These are phyloP conservation scores for Ormyrus labotus DNA, from an alignment of 2,888 invertebrate genomes.

Conservation along the genomic window DNA sequence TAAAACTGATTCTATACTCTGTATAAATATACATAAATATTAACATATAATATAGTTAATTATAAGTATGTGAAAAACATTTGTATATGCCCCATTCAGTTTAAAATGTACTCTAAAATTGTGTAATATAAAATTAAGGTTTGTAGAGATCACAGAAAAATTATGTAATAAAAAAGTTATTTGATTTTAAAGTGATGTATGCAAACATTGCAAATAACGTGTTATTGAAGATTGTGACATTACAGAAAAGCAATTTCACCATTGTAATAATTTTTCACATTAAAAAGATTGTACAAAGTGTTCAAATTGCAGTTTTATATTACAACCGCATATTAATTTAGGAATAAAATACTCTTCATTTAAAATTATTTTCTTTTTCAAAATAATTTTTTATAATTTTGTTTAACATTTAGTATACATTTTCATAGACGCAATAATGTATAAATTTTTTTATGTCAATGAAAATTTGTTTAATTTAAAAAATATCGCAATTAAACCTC, in stretches of 20 bases:
- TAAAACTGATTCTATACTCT: conserved; percentile 55
- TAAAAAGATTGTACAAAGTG: conserved; percentile 62
- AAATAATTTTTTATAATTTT: conserved; percentile 31
- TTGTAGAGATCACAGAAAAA: conserved; percentile 57
- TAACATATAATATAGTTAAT: conserved; percentile 56
- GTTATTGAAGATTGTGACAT: conserved; percentile 58
- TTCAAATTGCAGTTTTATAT: conserved; percentile 63
- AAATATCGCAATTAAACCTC: background rate
- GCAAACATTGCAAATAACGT: conserved; percentile 41
- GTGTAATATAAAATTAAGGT: conserved; percentile 63
- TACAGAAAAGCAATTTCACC: conserved; percentile 55
- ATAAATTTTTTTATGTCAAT: conserved; percentile 11
- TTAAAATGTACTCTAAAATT: conserved; percentile 63
- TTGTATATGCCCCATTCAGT: conserved; percentile 58
- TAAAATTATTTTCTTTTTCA: conserved; percentile 52
- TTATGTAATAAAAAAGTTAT: conserved; percentile 50
- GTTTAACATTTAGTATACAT: conserved; percentile 4
- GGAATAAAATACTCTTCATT: too few relatives aligned
- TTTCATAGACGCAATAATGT: background rate
- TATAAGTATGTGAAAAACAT: conserved; percentile 57
- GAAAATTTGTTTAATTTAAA: conserved; percentile 6
- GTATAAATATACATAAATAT: conserved; percentile 61
- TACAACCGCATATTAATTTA: conserved; percentile 55
- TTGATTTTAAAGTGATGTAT: conserved; percentile 45
- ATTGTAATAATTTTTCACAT: conserved; percentile 60